These are phyloP conservation scores for Halocynthia roretzi DNA, from an alignment of 23 tunicate species.

Conservation along the genomic window DNA sequence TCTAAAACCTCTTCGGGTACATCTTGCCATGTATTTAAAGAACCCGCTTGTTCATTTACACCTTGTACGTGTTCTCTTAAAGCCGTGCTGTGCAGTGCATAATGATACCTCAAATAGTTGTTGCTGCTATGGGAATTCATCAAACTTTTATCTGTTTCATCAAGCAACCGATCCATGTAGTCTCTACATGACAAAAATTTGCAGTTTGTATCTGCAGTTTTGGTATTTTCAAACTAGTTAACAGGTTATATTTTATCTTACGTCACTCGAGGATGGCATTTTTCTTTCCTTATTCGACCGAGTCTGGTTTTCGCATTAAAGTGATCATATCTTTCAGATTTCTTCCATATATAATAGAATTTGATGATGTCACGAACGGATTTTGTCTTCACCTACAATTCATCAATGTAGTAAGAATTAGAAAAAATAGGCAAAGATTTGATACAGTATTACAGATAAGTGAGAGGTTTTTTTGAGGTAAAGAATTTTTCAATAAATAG, in stretches of 20 bases:
- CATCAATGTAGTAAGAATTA: neutral
- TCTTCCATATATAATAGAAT: constrained; percentile 94
- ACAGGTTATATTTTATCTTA: constrained; percentile 9
- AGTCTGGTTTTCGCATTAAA: constrained; percentile 81
- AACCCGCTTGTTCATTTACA: too few relatives aligned
- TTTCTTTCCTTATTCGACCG: constrained; percentile 63
- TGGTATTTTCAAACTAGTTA: neutral
- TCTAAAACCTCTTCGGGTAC: too few relatives aligned
- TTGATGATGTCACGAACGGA: constrained; percentile 73
- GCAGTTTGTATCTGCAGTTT: neutral
- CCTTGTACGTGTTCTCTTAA: too few relatives aligned
- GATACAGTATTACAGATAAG: too few relatives aligned
- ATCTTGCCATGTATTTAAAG: too few relatives aligned
- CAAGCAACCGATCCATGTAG: constrained; percentile 84
- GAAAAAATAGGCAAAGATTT: neutral
- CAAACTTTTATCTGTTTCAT: constrained; percentile 55
- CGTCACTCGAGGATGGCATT: constrained; percentile 64
- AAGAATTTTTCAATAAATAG: too few relatives aligned
- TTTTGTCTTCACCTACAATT: constrained; percentile 48
- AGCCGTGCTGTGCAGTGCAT: too few relatives aligned
- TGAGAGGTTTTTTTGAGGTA: too few relatives aligned
- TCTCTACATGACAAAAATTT: constrained; percentile 27
- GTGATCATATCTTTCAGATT: constrained; percentile 62
- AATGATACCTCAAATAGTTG: too few relatives aligned
- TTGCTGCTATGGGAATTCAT: too few relatives aligned